Conservation (phyloP, 92 coral and sea anemone genomes). For the Meandrina meandrites region DNA sequence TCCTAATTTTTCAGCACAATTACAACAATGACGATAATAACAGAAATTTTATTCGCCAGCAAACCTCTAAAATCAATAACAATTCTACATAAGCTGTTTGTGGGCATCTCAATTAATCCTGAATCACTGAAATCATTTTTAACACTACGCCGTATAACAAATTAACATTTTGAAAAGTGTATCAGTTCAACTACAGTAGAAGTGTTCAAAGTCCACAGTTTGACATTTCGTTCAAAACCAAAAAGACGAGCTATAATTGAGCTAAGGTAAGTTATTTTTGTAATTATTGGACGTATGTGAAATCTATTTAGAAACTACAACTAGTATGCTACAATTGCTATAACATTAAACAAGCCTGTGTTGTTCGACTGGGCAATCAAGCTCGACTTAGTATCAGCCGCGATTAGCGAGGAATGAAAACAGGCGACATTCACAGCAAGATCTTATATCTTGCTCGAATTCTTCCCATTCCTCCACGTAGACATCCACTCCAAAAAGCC, state of each 20-base stretch:
- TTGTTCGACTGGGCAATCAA: neutral
- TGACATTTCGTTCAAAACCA: neutral
- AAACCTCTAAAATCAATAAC: neutral
- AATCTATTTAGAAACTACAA: neutral
- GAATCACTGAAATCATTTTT: neutral
- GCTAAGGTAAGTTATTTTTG: no score
- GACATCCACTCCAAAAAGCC: neutral
- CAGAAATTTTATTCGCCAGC: neutral
- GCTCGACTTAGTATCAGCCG: neutral
- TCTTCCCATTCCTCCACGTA: neutral
- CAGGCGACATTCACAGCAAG: constrained; percentile 24
- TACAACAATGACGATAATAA: neutral
- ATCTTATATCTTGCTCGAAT: constrained; percentile 1
- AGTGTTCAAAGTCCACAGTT: no score
- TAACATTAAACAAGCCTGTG: neutral
- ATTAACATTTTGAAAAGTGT: neutral
- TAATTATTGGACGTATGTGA: neutral
- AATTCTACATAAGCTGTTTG: neutral
- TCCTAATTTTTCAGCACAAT: neutral
- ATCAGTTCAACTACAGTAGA: neutral
- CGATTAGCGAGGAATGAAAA: neutral
- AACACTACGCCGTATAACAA: neutral
- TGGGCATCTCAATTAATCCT: neutral
- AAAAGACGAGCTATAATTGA: no score
- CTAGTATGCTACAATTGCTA: no score